Conservation (phyloP, 2,797 vertebrate genomes). For the Notoglanidium macrostoma region DNA sequence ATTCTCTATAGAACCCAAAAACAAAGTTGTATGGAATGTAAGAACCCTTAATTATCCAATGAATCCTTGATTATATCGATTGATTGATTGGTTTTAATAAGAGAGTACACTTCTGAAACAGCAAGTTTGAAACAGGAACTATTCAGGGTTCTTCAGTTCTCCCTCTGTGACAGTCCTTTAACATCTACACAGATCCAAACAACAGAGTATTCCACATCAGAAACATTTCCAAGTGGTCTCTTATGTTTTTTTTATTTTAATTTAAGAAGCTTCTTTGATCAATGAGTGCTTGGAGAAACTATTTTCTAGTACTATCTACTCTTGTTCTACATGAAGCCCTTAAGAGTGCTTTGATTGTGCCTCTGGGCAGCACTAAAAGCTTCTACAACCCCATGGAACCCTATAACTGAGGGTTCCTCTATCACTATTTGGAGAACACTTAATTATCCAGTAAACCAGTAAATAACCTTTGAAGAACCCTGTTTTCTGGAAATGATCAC, state of each 20-base stretch:
- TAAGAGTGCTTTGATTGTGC: neutral
- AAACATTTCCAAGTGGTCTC: neutral
- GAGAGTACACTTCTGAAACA: neutral
- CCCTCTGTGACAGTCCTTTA: no score
- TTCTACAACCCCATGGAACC: neutral
- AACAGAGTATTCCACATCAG: neutral
- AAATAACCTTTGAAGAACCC: neutral
- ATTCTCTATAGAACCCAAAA: neutral
- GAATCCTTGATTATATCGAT: neutral
- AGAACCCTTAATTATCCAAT: neutral
- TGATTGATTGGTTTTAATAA: neutral
- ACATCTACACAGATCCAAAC: no score
- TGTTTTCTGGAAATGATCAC: neutral
- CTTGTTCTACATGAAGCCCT: neutral
- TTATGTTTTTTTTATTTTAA: neutral
- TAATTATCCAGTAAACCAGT: neutral
- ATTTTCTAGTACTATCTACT: neutral
- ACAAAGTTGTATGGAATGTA: neutral
- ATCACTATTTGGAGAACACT: neutral
- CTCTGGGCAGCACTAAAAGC: neutral
- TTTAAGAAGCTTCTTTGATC: no score
- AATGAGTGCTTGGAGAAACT: neutral
- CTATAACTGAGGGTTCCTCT: neutral
- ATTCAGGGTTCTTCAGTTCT: neutral
- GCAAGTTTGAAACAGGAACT: neutral